phyloP scores from a whole-genome alignment of 2,797 vertebrate species.

The Peromyscus nudipes region DNA sequence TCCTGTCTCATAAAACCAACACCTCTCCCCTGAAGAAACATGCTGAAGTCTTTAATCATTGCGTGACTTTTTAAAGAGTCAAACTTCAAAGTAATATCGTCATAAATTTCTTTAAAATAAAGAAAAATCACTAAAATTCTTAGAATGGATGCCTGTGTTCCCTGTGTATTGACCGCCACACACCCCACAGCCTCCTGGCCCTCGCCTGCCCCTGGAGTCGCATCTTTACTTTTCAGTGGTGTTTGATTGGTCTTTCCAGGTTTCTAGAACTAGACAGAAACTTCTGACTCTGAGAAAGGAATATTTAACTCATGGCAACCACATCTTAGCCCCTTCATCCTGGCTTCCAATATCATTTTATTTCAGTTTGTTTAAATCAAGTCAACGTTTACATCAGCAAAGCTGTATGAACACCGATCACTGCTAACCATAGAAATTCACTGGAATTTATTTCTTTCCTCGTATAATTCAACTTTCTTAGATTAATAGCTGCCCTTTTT shows the following conservation, averaged over 20 bases:
- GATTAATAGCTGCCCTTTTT: slow-evolving; percentile 30
- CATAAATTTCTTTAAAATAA: neutral
- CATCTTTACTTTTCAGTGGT: neutral
- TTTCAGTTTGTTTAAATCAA: slow-evolving; percentile 60
- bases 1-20: neutral
- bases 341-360: neutral
- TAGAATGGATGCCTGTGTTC: neutral
- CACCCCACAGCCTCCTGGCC: too few relatives aligned
- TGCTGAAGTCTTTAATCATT: slow-evolving; percentile 56
- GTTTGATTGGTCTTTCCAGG: neutral
- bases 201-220: neutral
- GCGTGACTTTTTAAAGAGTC: neutral
- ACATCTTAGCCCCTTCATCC: neutral
- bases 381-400: neutral
- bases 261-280: neutral
- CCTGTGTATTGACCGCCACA: too few relatives aligned
- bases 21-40: neutral
- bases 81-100: slow-evolving; percentile 22
- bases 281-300: neutral
- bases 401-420: neutral
- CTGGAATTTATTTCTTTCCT: slow-evolving; percentile 58
- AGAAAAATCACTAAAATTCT: neutral
- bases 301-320: neutral
- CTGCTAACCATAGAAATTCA: slow-evolving; percentile 12
- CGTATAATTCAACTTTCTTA: slow-evolving; percentile 10